Evolutionary conservation across 2,113 vertebrate genomes (phyloP).

Genomic region (Rattus norvegicus): DNA sequence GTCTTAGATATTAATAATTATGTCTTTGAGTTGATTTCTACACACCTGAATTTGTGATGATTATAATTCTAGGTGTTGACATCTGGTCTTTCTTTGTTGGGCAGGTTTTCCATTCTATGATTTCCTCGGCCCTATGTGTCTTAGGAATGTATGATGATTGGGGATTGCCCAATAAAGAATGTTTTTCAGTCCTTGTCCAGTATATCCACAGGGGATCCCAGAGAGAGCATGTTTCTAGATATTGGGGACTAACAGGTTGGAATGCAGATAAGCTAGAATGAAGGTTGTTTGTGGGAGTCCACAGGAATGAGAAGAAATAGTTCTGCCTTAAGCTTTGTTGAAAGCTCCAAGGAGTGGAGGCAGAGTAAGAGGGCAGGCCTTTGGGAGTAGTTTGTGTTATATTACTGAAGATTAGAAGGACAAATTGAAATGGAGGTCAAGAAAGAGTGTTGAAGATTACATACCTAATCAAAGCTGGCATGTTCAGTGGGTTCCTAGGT

Average conservation of each 20-base stretch:
- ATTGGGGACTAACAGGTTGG: not conserved
- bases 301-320: not conserved
- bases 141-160: not conserved
- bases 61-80: not conserved
- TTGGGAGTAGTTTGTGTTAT: not conserved
- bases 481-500: not conserved
- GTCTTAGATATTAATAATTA: not conserved
- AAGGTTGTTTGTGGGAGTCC: not conserved
- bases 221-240: not conserved
- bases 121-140: not conserved
- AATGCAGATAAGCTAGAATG: not conserved
- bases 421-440: not conserved
- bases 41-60: not conserved
- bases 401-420: not conserved
- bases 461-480: not conserved
- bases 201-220: too few species aligned
- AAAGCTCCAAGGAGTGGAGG: not conserved
- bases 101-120: not conserved
- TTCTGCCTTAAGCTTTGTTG: accelerated
- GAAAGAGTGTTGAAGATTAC: not conserved
- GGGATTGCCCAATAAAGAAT: too few species aligned
- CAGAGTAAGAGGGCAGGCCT: not conserved
- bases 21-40: not conserved
- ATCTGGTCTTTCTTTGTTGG: not conserved
- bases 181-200: not conserved